Conservation (phyloP, 2,888 invertebrate genomes). For the Apamea crenata region DNA sequence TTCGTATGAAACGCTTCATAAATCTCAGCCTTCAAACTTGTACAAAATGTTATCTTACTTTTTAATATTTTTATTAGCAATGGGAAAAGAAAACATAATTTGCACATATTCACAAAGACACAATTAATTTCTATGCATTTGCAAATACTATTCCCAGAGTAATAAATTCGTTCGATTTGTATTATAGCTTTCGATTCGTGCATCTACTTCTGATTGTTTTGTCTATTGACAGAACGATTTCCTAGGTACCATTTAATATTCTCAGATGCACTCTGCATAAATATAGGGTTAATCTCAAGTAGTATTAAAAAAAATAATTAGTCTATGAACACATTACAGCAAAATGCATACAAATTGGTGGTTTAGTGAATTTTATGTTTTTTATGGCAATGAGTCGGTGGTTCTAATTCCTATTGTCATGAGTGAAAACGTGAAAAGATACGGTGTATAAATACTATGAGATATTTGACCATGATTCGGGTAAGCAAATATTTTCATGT, state of each 20-base stretch:
- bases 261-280: background rate
- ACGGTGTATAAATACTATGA: background rate
- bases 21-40: background rate
- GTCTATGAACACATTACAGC: constrained; percentile 39
- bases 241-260: background rate
- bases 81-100: background rate
- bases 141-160: background rate
- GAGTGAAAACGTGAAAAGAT: constrained; percentile 11
- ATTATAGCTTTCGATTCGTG: background rate
- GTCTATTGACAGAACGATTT: constrained; percentile 16
- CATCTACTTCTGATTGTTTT: background rate
- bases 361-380: constrained; percentile 5
- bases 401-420: constrained; percentile 53
- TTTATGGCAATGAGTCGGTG: constrained; percentile 62
- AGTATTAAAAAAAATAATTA: background rate
- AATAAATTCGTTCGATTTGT: constrained; percentile 6
- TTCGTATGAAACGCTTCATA: background rate
- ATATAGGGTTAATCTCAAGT: constrained; percentile 22
- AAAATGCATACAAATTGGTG: constrained; percentile 26
- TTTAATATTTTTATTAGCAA: background rate
- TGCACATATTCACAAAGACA: background rate
- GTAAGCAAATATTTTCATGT: background rate
- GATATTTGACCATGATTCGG: constrained; percentile 1
- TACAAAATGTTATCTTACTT: background rate
- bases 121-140: background rate